phyloP scores from a whole-genome alignment of 2,888 invertebrate species.

The Polietes domitor region DNA sequence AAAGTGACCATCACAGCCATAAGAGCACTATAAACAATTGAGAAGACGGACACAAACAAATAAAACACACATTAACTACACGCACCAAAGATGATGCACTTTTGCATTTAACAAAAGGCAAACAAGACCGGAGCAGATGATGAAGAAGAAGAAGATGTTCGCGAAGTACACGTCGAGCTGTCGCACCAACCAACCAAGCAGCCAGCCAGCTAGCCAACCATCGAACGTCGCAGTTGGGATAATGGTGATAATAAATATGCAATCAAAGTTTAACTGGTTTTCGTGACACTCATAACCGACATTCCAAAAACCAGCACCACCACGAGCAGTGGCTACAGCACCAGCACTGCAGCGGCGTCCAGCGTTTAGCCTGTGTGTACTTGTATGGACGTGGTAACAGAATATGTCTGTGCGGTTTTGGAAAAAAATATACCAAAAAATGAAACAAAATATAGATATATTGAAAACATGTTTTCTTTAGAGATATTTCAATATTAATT shows the following conservation, averaged over 20 bases:
- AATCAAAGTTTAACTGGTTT: conserved; percentile 66
- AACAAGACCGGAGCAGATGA: conserved; percentile 22
- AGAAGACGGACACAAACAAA: too few species aligned
- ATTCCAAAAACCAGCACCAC: conserved; percentile 46
- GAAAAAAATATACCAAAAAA: conserved; percentile 40
- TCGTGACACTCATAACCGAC: conserved; percentile 68
- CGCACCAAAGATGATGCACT: conserved; percentile 46
- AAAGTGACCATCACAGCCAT: not conserved
- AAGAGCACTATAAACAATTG: not conserved
- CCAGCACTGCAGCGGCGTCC: not conserved
- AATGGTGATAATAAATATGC: conserved; percentile 62
- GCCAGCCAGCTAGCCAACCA: not conserved
- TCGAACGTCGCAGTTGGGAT: not conserved
- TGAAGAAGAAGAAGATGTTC: conserved; percentile 3
- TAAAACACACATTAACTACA: not conserved
- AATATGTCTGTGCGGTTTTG: conserved; percentile 35
- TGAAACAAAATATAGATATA: conserved; percentile 32
- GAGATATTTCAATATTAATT: conserved; percentile 40
- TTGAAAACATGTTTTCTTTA: conserved; percentile 54
- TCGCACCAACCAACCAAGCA: not conserved
- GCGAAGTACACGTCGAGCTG: not conserved
- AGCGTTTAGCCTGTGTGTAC: conserved; percentile 1
- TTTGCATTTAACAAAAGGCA: conserved; percentile 56
- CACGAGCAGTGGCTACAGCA: not conserved
- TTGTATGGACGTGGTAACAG: conserved; percentile 61